Evolutionary conservation across 2,888 invertebrate species (phyloP).

Genomic region (Xiphydria camelus): DNA sequence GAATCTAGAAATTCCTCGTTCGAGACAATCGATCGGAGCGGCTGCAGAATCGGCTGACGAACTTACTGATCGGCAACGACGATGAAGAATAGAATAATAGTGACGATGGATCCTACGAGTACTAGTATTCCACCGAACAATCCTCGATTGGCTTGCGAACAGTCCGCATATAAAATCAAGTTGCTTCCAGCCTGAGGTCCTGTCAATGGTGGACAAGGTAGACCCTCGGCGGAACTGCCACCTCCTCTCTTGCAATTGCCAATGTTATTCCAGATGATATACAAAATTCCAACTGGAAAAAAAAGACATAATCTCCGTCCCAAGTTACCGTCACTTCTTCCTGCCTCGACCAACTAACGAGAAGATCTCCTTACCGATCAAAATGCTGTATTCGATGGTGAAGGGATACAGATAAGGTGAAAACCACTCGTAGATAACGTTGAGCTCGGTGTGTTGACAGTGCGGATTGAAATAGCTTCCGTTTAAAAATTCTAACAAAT

Average conservation of each 20-base stretch:
- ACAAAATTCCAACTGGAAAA: conserved; percentile 69
- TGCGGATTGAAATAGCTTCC: conserved; percentile 41
- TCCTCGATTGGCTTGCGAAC: conserved; percentile 76
- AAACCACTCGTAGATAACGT: conserved; percentile 63
- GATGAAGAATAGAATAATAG: conserved; percentile 66
- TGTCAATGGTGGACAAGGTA: conserved; percentile 13
- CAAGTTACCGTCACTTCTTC: conserved; percentile 1
- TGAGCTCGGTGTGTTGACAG: conserved; percentile 39
- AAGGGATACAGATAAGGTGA: conserved; percentile 81
- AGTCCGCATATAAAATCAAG: conserved; percentile 71
- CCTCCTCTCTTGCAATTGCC: conserved; percentile 62
- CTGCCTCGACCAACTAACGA: too few species aligned
- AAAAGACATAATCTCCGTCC: neutral
- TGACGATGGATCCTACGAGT: conserved; percentile 61
- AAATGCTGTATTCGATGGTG: conserved; percentile 78
- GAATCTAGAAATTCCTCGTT: too few species aligned
- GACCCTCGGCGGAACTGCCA: conserved; percentile 8
- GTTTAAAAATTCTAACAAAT: conserved; percentile 52
- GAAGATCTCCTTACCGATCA: conserved; percentile 65
- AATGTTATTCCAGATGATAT: conserved; percentile 76
- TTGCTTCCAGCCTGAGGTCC: conserved; percentile 51
- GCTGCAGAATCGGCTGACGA: neutral
- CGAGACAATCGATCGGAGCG: too few species aligned
- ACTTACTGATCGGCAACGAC: conserved; percentile 61
- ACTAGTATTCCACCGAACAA: conserved; percentile 72